A percentile compares a stretch with the other conserved stretches of the same genome.
Evolutionary conservation across 2,797 vertebrate genomes (phyloP).

Genomic region (Helarctos malayanus): DNA sequence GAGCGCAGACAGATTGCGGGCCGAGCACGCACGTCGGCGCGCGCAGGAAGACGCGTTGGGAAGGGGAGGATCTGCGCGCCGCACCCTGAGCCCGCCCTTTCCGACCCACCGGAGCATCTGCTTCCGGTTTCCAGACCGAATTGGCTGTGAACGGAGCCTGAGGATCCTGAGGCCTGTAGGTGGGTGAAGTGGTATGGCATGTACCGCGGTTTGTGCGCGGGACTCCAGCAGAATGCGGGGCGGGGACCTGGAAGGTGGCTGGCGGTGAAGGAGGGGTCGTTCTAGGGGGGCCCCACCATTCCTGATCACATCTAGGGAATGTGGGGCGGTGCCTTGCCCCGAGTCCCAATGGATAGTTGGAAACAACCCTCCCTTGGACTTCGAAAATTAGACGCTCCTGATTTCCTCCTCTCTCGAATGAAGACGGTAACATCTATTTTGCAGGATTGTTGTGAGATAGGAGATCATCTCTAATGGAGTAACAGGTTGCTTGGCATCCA

Average conservation of each 20-base stretch:
- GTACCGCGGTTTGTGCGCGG: not conserved
- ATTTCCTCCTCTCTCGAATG: slow-evolving; percentile 27
- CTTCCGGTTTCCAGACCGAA: slow-evolving; percentile 62
- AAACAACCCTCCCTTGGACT: slow-evolving; percentile 17
- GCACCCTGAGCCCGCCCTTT: not conserved
- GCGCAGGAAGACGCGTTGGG: not conserved
- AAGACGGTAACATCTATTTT: slow-evolving; percentile 20
- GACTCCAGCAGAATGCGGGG: not conserved
- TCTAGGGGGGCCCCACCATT: not conserved
- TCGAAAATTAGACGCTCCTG: not conserved
- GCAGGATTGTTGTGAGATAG: slow-evolving; percentile 16
- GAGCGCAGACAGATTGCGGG: not conserved
- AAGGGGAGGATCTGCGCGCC: not conserved
- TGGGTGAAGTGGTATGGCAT: not conserved
- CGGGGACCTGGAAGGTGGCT: not conserved
- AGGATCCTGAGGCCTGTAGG: not conserved
- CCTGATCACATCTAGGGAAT: not conserved
- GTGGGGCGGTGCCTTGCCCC: not conserved
- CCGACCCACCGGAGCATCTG: not conserved
- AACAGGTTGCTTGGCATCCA: slow-evolving; percentile 37
- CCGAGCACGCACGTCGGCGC: not conserved
- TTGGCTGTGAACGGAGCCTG: fast-evolving
- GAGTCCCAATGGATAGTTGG: not conserved
- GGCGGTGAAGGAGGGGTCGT: not conserved
- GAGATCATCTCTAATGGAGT: not conserved